Percentiles rank a stretch among this genome's conserved stretches.
Evolutionary conservation across 2,113 vertebrate genomes (phyloP).

Genomic region (Aphyosemion australe): DNA sequence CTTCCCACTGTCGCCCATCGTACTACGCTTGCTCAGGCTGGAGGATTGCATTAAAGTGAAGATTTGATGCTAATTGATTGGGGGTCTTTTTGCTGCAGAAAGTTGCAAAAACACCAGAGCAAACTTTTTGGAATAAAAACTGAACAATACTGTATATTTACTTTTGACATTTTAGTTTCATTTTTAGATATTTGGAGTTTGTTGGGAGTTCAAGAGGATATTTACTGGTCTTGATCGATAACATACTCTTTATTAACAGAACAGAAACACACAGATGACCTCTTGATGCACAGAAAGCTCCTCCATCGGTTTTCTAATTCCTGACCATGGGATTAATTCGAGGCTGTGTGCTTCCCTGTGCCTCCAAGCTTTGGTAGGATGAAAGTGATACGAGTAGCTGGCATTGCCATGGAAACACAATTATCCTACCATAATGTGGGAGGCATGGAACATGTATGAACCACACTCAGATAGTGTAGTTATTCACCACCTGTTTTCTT

Average conservation of each 20-base stretch:
- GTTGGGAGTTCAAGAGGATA: not conserved
- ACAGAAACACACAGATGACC: too few species aligned
- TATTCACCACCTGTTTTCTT: conserved; percentile 43
- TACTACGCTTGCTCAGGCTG: too few species aligned
- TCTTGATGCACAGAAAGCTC: too few species aligned
- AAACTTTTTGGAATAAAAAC: too few species aligned
- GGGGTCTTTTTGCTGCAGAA: too few species aligned
- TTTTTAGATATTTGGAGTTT: not conserved
- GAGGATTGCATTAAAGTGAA: too few species aligned
- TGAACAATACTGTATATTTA: too few species aligned
- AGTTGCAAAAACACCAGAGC: too few species aligned
- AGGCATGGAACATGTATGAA: conserved; percentile 72
- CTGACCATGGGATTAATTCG: conserved; percentile 1
- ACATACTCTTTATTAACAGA: too few species aligned
- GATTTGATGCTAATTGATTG: too few species aligned
- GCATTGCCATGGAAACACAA: conserved; percentile 81
- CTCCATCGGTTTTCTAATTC: conserved; percentile 4
- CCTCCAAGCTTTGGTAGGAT: conserved; percentile 53
- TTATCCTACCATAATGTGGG: conserved; percentile 71
- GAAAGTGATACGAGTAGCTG: conserved; percentile 68
- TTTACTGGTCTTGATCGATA: not conserved
- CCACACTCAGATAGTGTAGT: conserved; percentile 69
- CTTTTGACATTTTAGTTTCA: too few species aligned
- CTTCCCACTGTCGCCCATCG: too few species aligned
- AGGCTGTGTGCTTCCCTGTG: conserved; percentile 35